Evolutionary conservation across 2,888 invertebrate species (phyloP).

Genomic region (Artemia sinica): DNA sequence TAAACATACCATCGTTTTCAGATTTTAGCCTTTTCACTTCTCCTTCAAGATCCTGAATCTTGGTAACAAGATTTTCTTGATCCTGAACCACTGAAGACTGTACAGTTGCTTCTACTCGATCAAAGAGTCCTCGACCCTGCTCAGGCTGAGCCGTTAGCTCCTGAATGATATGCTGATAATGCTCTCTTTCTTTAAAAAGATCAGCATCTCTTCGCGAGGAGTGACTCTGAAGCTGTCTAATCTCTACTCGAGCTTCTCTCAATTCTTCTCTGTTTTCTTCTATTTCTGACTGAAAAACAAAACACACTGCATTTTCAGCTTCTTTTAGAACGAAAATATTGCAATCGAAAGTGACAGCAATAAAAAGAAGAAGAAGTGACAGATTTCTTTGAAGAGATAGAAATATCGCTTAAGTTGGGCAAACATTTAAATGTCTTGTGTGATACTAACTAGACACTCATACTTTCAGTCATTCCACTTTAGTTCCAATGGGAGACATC

Average conservation of each 20-base stretch:
- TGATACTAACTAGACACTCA: too few species aligned
- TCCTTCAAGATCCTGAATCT: neutral
- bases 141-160: neutral
- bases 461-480: too few species aligned
- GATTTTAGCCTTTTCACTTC: slow-evolving; percentile 7
- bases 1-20: neutral
- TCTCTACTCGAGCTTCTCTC: neutral
- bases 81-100: neutral
- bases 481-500: too few species aligned
- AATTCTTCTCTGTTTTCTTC: neutral
- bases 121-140: neutral
- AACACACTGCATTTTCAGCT: neutral
- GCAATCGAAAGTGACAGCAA: too few species aligned
- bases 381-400: too few species aligned
- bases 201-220: slow-evolving; percentile 2
- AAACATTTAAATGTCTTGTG: too few species aligned
- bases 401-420: too few species aligned
- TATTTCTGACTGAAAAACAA: neutral
- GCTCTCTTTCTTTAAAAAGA: neutral
- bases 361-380: too few species aligned
- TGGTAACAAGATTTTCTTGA: neutral
- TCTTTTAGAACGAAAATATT: too few species aligned
- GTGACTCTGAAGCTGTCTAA: neutral
- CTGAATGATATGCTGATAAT: slow-evolving; percentile 10
- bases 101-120: neutral